These are phyloP conservation scores for Trichonephila clavata DNA, from an alignment of 1,140 invertebrate genomes.

Conservation along the genomic window DNA sequence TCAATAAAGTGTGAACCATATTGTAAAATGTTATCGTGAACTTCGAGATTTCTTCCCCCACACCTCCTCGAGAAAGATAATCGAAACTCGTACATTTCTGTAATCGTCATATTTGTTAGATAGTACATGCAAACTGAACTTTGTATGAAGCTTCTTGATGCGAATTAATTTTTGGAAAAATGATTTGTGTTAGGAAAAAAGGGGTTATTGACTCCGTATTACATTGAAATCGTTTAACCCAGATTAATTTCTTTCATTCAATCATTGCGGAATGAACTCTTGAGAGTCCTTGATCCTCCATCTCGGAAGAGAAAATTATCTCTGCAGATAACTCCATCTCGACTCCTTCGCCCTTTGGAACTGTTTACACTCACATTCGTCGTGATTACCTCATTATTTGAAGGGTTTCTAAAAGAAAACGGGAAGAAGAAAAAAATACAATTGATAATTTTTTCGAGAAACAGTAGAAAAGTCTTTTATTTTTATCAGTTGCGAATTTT, in stretches of 20 bases:
- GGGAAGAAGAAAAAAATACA: not conserved
- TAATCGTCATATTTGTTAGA: not conserved
- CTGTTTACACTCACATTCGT: not conserved
- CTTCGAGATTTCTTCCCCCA: too few species aligned
- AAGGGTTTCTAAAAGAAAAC: not conserved
- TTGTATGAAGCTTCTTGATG: too few species aligned
- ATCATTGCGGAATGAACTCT: not conserved
- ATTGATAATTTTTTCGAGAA: not conserved
- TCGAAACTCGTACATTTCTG: not conserved
- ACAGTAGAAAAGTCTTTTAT: not conserved
- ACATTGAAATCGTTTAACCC: not conserved
- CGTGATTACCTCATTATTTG: not conserved
- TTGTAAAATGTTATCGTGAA: too few species aligned
- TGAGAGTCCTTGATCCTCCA: slow-evolving; percentile 12
- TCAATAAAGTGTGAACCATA: too few species aligned
- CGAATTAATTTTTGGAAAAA: not conserved
- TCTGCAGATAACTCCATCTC: not conserved
- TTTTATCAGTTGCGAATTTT: not conserved
- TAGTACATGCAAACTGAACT: not conserved
- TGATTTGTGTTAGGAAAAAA: not conserved
- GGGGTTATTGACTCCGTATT: not conserved
- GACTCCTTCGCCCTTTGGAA: not conserved
- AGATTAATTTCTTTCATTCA: not conserved
- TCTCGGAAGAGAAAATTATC: not conserved
- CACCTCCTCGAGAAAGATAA: too few species aligned